These are phyloP conservation scores for Eubasilissa regina DNA, from an alignment of 1,140 invertebrate species.

Conservation along the genomic window DNA sequence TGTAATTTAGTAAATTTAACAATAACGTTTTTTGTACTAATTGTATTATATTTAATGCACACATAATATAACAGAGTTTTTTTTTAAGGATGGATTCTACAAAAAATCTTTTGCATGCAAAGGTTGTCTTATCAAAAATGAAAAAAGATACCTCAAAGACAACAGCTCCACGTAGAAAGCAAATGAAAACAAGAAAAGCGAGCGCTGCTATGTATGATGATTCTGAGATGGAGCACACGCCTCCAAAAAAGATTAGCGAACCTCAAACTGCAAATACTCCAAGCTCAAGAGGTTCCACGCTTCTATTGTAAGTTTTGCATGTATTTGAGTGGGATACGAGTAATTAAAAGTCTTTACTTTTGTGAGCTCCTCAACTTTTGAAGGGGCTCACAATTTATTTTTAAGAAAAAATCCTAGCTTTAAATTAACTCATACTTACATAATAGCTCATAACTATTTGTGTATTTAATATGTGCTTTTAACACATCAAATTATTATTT, in stretches of 20 bases:
- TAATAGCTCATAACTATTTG: too few species aligned
- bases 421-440: too few species aligned
- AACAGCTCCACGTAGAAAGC: slow-evolving; percentile 18
- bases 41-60: neutral
- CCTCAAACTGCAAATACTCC: neutral
- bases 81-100: neutral
- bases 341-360: neutral
- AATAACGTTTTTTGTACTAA: too few species aligned
- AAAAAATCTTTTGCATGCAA: neutral
- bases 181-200: slow-evolving; percentile 16
- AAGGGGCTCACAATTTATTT: neutral
- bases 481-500: too few species aligned
- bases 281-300: slow-evolving; percentile 16
- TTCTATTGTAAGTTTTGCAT: slow-evolving; percentile 39
- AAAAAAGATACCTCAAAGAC: neutral
- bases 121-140: slow-evolving; percentile 27
- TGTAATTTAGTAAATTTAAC: too few species aligned
- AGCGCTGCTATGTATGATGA: neutral
- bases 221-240: neutral
- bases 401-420: neutral
- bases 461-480: too few species aligned
- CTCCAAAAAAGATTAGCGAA: slow-evolving; percentile 23
- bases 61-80: neutral
- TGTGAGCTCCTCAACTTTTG: neutral
- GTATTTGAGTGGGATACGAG: neutral